phyloP scores from a whole-genome alignment of 2,113 vertebrate species.

The Oncorhynchus kisutch region DNA sequence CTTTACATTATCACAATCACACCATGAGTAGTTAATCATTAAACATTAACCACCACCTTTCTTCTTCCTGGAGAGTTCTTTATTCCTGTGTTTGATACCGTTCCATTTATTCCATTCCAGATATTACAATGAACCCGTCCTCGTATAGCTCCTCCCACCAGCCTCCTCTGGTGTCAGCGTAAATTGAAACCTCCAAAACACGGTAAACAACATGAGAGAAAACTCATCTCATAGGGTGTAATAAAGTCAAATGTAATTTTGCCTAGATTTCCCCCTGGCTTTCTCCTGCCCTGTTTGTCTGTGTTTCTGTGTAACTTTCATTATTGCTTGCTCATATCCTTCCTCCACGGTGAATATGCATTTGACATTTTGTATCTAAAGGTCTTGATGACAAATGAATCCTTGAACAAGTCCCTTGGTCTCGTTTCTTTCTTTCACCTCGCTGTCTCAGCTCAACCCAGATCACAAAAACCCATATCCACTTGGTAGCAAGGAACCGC shows the following conservation, averaged over 20 bases:
- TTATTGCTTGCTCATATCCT: background rate
- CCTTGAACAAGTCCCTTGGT: background rate
- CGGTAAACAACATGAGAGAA: too few species aligned
- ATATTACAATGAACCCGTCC: too few species aligned
- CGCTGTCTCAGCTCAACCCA: constrained; percentile 18
- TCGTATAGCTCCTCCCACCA: too few species aligned
- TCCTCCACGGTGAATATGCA: background rate
- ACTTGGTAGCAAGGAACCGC: background rate
- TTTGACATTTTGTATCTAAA: constrained; percentile 17
- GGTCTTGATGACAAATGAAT: constrained; percentile 7
- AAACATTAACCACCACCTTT: too few species aligned
- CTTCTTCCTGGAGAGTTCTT: too few species aligned
- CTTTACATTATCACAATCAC: too few species aligned
- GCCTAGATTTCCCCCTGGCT: background rate
- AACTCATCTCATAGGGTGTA: too few species aligned
- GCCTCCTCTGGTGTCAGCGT: too few species aligned
- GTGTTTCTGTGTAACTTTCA: background rate
- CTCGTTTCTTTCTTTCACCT: constrained; percentile 19
- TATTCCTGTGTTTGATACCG: too few species aligned
- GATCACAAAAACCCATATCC: background rate
- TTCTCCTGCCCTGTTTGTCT: background rate
- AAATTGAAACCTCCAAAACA: too few species aligned
- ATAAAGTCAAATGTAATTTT: background rate
- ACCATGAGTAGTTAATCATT: too few species aligned
- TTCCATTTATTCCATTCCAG: too few species aligned